Base-by-base conservation (phyloP, 2,888 invertebrate genomes). In the Cheilosia grossa region DNA sequence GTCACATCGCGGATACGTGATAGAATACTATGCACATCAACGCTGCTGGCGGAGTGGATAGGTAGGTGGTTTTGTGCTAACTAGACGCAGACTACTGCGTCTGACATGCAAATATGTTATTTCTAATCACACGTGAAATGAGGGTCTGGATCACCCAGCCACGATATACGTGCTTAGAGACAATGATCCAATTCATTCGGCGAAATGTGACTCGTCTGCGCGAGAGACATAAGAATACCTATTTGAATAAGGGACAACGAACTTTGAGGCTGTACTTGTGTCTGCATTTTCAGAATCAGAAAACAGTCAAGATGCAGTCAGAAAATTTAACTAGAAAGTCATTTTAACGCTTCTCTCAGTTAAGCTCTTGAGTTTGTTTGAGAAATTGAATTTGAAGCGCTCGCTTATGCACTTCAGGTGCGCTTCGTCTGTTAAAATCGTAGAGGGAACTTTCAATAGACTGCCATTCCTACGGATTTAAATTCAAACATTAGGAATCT, bases 1-100 rank as follows among this genome's bases (percentile, higher is more conserved):
- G 80, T 85, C 83, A 85, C 61, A 78, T 56, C 6, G 0, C 56
- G 10, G 47, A 21, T 74, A 83, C 83, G 83, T 83, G 83, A 83
- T 80, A 24, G 63, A 75, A 59, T 59, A 15, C 27, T 59, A 77
- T n/a, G 33, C 19, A 19, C 7, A 61, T 70, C 30, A 47, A 47
- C 47, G 17, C 9, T 19, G 9, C 44, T 81, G 69, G 47, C 24
- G 37, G 33, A 49, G 21, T 70, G 27, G 82, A 82, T 72, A 66
- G 64, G 70, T 66, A 82, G 70, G 78, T 61, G 70, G 70, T 51
- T 70, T 61, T 37, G 19, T 66, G 21, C n/a, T 24, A 66, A 40
- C 10, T 40, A 63, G 49, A 49, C 47, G 5, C 19, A 47, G 27
- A 19, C 44, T 21, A 24, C 9, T 24, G 19, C 27, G 61, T n/a